Evolutionary conservation across 2,797 vertebrate species (phyloP), one percentile per base, ranked within the genome.

Genomic region (Macropus fuliginosus): DNA sequence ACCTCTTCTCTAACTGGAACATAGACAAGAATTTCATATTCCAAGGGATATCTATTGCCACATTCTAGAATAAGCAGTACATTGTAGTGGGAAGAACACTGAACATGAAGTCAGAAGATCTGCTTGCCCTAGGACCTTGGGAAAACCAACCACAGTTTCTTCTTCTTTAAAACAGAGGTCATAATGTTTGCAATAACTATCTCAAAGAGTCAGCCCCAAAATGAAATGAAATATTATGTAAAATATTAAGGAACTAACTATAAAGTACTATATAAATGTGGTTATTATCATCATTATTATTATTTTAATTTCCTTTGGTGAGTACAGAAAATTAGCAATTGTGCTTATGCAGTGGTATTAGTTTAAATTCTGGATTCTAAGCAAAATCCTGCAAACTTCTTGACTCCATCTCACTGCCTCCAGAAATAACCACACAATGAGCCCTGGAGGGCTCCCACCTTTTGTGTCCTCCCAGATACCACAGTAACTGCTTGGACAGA

Each of bases 1-100:
- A 90, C 10, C 4, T n/a, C 57, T 87, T 81, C 50, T 46, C 54
- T 52, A 95, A 96, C 92, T 18, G 91, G 94, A 96, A 95, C 24
- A 56, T 0, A 4, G 50, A 16, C 31, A 6, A 93, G 92, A 94
- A 62, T 12, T 96, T 91, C 46, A 29, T 5, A 62, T 57, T 94
- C 94, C 57, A 92, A 21, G 56, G 54, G 90, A 8, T 57, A 90
- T 56, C 31, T 50, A 87, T 87, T 87, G 74, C 74, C 21, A 27
- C 74, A 27, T 87, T 87, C 40, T 50, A 46, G 74, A 87, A 50
- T 87, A 28, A 50, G 40, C 40, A 50, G 9, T 28, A 50, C 27
- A 50, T 87, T 87, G 21, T 46, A 87, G 21, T 46, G 74, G 9
- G 5, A 50, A 87, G 74, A 50, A 11, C 74, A 46, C 21, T 50